Evolutionary conservation across 2,113 vertebrate genomes (phyloP).

Genomic region (Vanacampus margaritifer): DNA sequence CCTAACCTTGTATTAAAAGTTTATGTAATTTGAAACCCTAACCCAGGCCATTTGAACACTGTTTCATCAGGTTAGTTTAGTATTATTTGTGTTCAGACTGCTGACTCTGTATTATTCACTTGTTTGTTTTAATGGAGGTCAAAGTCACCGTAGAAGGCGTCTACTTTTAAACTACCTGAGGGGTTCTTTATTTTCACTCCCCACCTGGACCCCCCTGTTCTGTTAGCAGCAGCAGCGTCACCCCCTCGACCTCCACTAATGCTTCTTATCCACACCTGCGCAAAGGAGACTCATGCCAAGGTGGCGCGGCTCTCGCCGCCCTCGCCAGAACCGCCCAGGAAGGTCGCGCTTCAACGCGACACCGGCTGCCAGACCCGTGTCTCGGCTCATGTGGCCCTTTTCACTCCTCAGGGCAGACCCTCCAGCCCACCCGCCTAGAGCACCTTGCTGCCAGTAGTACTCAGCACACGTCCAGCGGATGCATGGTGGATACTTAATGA

Average conservation of each 20-base stretch:
- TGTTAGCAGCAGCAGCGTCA: constrained; percentile 24
- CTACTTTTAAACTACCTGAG: background rate
- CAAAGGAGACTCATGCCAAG: constrained; percentile 34
- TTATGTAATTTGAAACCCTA: background rate
- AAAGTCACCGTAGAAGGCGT: background rate
- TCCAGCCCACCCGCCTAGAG: background rate
- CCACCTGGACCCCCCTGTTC: background rate
- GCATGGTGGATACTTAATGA: background rate
- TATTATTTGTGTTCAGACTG: background rate
- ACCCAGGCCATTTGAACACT: background rate
- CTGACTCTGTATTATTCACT: background rate
- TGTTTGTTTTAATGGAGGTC: background rate
- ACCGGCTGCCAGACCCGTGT: constrained; percentile 56
- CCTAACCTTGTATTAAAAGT: no score
- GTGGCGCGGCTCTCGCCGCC: constrained; percentile 40
- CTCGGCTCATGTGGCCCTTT: constrained; percentile 22
- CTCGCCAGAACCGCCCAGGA: constrained; percentile 30
- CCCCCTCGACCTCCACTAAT: constrained; percentile 50
- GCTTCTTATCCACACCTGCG: constrained; percentile 45
- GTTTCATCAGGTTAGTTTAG: no score
- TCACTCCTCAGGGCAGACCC: constrained; percentile 25
- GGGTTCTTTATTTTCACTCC: background rate
- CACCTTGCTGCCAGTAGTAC: constrained; percentile 38
- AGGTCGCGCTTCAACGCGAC: constrained; percentile 54
- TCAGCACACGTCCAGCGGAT: constrained; percentile 15